Evolutionary conservation across 2,113 vertebrate genomes (phyloP).

Genomic region (Egretta garzetta): DNA sequence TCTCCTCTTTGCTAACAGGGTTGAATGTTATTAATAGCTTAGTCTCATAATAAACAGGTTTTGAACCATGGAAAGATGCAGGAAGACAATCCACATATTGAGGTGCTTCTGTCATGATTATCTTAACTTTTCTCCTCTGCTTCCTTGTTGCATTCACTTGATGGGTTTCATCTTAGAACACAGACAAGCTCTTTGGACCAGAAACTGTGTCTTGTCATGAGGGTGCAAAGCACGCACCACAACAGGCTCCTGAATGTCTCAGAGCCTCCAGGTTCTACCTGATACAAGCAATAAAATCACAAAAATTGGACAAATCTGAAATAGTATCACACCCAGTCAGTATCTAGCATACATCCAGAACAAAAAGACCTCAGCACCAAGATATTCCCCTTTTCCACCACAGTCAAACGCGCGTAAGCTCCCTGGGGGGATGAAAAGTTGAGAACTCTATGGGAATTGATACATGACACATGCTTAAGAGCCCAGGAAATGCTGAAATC

Average conservation of each 20-base stretch:
- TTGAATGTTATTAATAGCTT: neutral
- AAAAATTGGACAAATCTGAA: neutral
- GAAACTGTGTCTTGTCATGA: neutral
- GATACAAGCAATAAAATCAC: neutral
- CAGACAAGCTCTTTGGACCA: neutral
- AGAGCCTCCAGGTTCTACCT: neutral
- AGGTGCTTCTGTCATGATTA: neutral
- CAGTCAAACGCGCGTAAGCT: neutral
- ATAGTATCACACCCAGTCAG: neutral
- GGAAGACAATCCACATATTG: neutral
- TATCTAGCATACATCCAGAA: neutral
- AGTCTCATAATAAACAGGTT: neutral
- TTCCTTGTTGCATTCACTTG: neutral
- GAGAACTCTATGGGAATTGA: neutral
- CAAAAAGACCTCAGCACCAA: neutral
- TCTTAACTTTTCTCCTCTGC: neutral
- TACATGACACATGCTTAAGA: neutral
- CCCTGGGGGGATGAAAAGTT: neutral
- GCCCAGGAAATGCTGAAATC: conserved; percentile 3
- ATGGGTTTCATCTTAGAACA: neutral
- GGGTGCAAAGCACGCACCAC: neutral
- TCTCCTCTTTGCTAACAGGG: neutral
- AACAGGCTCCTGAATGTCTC: neutral
- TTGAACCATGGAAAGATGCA: neutral
- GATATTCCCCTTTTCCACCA: neutral